These are phyloP conservation scores for Ciconia boyciana DNA, from an alignment of 2,113 vertebrate species.

Conservation along the genomic window DNA sequence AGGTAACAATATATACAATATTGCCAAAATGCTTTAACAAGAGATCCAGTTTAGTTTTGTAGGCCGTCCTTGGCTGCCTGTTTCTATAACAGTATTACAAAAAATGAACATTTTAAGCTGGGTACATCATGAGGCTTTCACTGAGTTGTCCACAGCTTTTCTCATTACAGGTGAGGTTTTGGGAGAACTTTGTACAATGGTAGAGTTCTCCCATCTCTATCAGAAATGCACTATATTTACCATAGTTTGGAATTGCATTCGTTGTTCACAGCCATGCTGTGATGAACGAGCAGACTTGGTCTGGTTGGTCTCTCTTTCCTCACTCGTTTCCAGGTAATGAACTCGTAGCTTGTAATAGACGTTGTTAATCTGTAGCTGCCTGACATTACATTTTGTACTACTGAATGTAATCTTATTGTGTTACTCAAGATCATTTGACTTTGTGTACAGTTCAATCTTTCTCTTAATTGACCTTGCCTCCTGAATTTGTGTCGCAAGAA, in stretches of 20 bases:
- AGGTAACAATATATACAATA: not conserved
- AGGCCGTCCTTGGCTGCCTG: not conserved
- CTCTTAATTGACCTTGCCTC: constrained; percentile 20
- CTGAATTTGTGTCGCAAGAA: not conserved
- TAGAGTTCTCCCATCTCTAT: not conserved
- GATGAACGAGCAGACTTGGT: not conserved
- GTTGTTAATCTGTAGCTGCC: constrained; percentile 32
- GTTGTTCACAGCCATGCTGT: not conserved
- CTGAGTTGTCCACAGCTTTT: not conserved
- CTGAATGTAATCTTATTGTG: not conserved
- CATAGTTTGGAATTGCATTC: not conserved
- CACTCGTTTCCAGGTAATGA: constrained; percentile 22
- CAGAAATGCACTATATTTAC: not conserved
- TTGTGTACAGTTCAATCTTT: constrained; percentile 5
- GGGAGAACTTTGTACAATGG: not conserved
- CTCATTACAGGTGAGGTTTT: not conserved
- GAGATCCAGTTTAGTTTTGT: not conserved
- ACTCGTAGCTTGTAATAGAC: not conserved
- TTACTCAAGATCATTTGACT: constrained; percentile 25
- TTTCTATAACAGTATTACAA: not conserved
- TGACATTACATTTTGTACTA: constrained; percentile 26
- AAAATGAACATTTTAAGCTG: not conserved
- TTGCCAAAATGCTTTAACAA: not conserved
- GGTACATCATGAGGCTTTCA: not conserved
- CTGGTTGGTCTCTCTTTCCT: not conserved